Evolutionary conservation across 2,888 invertebrate genomes (phyloP).

Genomic region (Pseudeuparius sepicola): DNA sequence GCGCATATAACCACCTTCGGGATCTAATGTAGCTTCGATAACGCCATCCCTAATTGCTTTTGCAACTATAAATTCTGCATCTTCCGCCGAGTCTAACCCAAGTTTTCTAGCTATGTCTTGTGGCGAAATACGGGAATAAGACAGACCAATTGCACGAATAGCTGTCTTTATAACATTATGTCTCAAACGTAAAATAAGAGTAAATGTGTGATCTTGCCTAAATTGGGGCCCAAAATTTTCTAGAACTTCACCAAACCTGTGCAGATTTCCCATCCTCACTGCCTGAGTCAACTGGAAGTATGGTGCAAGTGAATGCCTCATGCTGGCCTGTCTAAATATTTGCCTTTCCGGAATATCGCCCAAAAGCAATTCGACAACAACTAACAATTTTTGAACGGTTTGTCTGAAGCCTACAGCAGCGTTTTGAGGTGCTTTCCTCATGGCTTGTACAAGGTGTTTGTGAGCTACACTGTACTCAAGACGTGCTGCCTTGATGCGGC

Average conservation of each 20-base stretch:
- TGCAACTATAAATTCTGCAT: conserved; percentile 98
- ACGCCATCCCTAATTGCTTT: conserved; percentile 98
- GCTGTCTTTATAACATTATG: conserved; percentile 99
- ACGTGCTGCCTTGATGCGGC: conserved; percentile 96
- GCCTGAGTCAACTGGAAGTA: conserved; percentile 97
- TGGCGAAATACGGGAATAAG: conserved; percentile 93
- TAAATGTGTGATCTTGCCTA: conserved; percentile 89
- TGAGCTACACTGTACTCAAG: conserved; percentile 97
- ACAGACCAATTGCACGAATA: conserved; percentile 88
- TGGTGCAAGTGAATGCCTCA: conserved; percentile 82
- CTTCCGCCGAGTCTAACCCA: conserved; percentile 88
- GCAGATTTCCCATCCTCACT: conserved; percentile 89
- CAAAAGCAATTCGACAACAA: conserved; percentile 86
- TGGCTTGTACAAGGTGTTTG: conserved; percentile 87
- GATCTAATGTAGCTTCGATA: conserved; percentile 94
- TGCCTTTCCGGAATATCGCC: conserved; percentile 97
- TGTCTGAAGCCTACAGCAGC: conserved; percentile 98
- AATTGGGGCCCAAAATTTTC: conserved; percentile 88
- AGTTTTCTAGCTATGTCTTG: conserved; percentile 91
- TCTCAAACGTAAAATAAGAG: conserved; percentile 85
- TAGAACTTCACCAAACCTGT: conserved; percentile 86
- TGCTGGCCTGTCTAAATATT: conserved; percentile 84
- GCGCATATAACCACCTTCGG: conserved; percentile 91
- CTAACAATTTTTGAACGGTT: conserved; percentile 89
- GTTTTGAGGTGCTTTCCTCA: conserved; percentile 95